Percentiles rank a stretch among this genome's conserved stretches.
Evolutionary conservation across 1,140 invertebrate genomes (phyloP).

Genomic region (Drosophila pruinosa): DNA sequence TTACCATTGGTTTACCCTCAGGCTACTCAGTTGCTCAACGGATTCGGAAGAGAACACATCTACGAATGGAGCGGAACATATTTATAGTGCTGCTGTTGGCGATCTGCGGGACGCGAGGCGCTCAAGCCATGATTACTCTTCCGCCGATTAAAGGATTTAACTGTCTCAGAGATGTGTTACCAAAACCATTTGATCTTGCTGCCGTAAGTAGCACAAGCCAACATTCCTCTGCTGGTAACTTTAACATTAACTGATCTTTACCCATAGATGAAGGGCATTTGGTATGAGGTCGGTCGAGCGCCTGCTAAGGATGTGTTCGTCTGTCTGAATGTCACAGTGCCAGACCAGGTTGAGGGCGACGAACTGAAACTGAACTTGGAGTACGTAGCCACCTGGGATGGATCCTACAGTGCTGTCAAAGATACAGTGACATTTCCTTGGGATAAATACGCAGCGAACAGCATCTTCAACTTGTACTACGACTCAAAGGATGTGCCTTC

Average conservation of each 20-base stretch:
- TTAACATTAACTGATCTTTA: neutral
- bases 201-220: too few relatives aligned
- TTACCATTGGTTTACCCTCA: slow-evolving; percentile 4
- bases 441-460: slow-evolving; percentile 19
- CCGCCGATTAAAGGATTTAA: neutral
- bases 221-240: too few relatives aligned
- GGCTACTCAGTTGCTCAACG: slow-evolving; percentile 6
- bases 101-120: neutral
- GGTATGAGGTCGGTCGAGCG: slow-evolving; percentile 45
- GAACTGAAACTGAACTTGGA: slow-evolving; percentile 25
- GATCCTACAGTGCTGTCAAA: neutral
- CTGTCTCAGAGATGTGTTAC: slow-evolving; percentile 7
- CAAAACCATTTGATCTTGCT: slow-evolving; percentile 4
- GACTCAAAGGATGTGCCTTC: neutral
- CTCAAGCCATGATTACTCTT: neutral
- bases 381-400: slow-evolving; percentile 31
- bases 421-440: slow-evolving; percentile 41
- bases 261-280: slow-evolving; percentile 35
- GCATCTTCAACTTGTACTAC: slow-evolving; percentile 35
- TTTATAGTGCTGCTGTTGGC: neutral
- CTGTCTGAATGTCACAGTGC: slow-evolving; percentile 48
- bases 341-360: neutral
- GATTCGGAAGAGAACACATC: slow-evolving; percentile 3
- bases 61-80: slow-evolving; percentile 7
- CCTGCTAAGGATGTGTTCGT: slow-evolving; percentile 27